Evolutionary conservation across 1,140 invertebrate species (phyloP), one percentile per base, ranked within the genome.

Genomic region (Hydropsyche tenuis): DNA sequence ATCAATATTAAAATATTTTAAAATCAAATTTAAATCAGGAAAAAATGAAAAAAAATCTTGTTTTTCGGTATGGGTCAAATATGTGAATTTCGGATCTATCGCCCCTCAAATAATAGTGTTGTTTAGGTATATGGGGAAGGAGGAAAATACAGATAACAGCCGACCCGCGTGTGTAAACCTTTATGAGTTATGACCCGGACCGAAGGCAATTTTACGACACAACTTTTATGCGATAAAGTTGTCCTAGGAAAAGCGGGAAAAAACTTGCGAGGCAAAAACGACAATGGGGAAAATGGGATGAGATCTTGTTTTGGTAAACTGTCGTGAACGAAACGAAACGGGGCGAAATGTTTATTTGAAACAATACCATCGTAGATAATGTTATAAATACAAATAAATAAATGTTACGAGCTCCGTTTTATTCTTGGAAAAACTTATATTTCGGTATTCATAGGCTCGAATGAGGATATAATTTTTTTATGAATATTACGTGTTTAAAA

Each of bases 171-270:
- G 30, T 37, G 30, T 37, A 48, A 12, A 48, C 22, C 23, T 20
- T 12, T 27, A 60, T 60, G 56, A 60, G 22, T 60, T 60, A 60
- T 56, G 20, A 48, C 9, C 51, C 23, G 20, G 23, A 23, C 56
- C 23, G 16, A 23, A 9, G 51, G 16, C 51, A 27, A 60, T 60
- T 60, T 60, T 60, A 60, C 56, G 56, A 60, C 56, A 14, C 18
- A 60, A 60, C 56, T 60, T 60, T 60, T 60, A 60, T 27, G 22
- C 7, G 56, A 60, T 27, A 60, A 60, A 25, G 20, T 60, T 60
- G 20, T 60, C 23, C 7, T 27, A 60, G 18, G 18, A 12, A 20
- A 60, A 60, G 22, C 23, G 4, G 23, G 56, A 25, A 3, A 25
- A 27, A 60, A 60, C 20, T 25, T 60, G 22, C 18, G 22, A 20